phyloP scores from a whole-genome alignment of 2,797 vertebrate species.

The Nyctibius grandis region DNA sequence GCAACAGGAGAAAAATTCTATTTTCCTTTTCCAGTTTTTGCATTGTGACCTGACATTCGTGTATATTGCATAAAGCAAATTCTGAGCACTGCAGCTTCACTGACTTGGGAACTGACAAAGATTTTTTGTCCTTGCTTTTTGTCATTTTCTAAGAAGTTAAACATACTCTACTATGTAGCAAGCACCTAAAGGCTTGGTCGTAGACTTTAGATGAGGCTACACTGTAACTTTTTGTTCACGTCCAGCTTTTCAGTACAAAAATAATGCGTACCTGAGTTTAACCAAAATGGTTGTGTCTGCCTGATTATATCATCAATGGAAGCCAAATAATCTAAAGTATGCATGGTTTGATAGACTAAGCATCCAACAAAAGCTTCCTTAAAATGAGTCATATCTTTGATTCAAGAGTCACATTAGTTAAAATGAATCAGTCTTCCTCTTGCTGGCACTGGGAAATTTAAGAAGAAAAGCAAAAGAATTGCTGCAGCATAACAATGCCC shows the following conservation, averaged over 20 bases:
- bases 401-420: slow-evolving; percentile 54
- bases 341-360: slow-evolving; percentile 50
- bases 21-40: slow-evolving; percentile 41
- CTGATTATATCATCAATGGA: slow-evolving; percentile 10
- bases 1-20: slow-evolving; percentile 29
- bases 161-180: background rate
- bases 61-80: slow-evolving; percentile 39
- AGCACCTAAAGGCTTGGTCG: background rate
- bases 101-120: background rate
- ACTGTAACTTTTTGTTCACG: background rate
- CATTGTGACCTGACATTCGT: slow-evolving; percentile 33
- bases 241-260: slow-evolving; percentile 5
- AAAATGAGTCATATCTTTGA: slow-evolving; percentile 67
- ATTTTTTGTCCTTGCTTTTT: slow-evolving; percentile 6
- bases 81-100: background rate
- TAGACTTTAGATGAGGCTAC: background rate
- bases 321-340: slow-evolving; percentile 55
- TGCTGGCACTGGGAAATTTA: slow-evolving; percentile 30
- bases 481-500: slow-evolving; percentile 57
- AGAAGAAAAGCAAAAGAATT: slow-evolving; percentile 53
- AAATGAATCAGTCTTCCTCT: slow-evolving; percentile 65
- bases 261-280: slow-evolving; percentile 6
- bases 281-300: slow-evolving; percentile 11
- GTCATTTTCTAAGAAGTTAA: background rate
- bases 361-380: slow-evolving; percentile 59